Conservation (phyloP, 2,888 invertebrate species). For the Cybosia mesomella region DNA sequence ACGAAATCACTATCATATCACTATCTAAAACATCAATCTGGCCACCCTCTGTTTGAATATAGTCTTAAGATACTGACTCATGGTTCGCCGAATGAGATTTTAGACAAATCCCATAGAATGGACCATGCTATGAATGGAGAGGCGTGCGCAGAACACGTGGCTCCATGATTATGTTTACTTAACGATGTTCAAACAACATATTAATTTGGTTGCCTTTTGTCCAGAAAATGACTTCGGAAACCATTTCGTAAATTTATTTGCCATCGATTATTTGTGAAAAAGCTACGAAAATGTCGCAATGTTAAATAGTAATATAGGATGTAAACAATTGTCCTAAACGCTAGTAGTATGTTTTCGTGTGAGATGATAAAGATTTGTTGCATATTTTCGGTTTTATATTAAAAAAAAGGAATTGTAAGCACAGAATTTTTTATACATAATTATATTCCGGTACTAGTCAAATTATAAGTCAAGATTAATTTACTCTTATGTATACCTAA, state of each 20-base stretch:
- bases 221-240: slow-evolving; percentile 78
- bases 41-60: slow-evolving; percentile 80
- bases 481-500: no score
- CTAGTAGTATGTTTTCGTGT: background rate
- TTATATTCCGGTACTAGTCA: no score
- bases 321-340: background rate
- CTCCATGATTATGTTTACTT: slow-evolving; percentile 83
- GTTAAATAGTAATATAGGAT: background rate
- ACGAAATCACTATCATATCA: slow-evolving; percentile 71
- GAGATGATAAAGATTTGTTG: background rate
- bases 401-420: background rate
- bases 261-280: slow-evolving; percentile 15
- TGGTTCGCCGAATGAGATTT: slow-evolving; percentile 77
- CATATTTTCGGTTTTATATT: background rate
- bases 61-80: slow-evolving; percentile 82
- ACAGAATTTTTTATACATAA: no score
- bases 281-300: slow-evolving; percentile 9
- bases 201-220: slow-evolving; percentile 83
- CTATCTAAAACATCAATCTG: slow-evolving; percentile 82
- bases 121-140: slow-evolving; percentile 66
- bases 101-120: slow-evolving; percentile 78
- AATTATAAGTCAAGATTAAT: no score
- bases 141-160: slow-evolving; percentile 79
- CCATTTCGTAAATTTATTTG: slow-evolving; percentile 50
- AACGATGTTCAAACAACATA: slow-evolving; percentile 86